Evolutionary conservation across 2,888 invertebrate species (phyloP).

Genomic region (Scotopteryx bipunctaria): DNA sequence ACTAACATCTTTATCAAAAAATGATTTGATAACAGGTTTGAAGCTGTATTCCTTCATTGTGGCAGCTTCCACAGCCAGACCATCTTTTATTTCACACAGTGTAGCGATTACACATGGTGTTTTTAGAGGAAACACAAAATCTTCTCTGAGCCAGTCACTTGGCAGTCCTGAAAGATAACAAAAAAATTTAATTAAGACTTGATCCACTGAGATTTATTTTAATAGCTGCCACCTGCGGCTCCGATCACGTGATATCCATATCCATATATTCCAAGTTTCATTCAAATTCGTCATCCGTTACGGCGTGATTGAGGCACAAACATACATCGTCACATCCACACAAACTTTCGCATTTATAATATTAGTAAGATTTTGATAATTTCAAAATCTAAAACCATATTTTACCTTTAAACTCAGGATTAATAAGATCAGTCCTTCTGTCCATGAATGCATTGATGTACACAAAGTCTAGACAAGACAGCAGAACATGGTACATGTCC

Average conservation of each 20-base stretch:
- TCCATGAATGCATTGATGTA: constrained; percentile 93
- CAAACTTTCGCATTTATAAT: too few species aligned
- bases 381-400: too few species aligned
- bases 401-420: constrained; percentile 90
- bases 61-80: constrained; percentile 93
- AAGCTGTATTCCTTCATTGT: constrained; percentile 95
- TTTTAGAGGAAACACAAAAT: constrained; percentile 84
- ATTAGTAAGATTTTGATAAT: too few species aligned
- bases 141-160: constrained; percentile 84
- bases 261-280: too few species aligned
- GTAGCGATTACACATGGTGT: constrained; percentile 92
- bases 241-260: too few species aligned
- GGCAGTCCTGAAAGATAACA: constrained; percentile 86
- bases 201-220: too few species aligned
- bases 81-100: constrained; percentile 92
- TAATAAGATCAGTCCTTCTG: constrained; percentile 92
- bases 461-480: constrained; percentile 95
- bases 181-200: too few species aligned
- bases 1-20: constrained; percentile 87
- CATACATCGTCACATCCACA: too few species aligned
- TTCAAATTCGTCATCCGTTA: too few species aligned
- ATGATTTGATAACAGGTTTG: constrained; percentile 89
- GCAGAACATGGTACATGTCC: constrained; percentile 95
- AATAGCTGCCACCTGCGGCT: too few species aligned
- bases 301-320: too few species aligned